Conservation (phyloP, 2,888 invertebrate genomes). For the Diarsia brunnea region DNA sequence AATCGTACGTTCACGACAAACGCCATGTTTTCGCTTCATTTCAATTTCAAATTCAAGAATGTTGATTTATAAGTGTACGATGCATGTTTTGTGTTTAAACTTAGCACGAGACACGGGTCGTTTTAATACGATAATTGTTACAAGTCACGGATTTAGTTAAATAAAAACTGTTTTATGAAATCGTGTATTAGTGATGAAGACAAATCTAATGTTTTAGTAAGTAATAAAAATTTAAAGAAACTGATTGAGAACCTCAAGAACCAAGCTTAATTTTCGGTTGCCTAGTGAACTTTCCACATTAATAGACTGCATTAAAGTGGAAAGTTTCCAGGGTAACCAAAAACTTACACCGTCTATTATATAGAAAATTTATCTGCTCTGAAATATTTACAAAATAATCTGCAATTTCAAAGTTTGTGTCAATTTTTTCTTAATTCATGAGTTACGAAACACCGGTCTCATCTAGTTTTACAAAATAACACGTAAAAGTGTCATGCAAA, state of each 20-base stretch:
- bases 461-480: too few relatives aligned
- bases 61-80: slow-evolving; percentile 46
- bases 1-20: slow-evolving; percentile 60
- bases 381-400: neutral
- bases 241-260: neutral
- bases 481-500: too few relatives aligned
- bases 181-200: neutral
- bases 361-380: neutral
- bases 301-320: too few relatives aligned
- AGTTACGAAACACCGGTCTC: too few relatives aligned
- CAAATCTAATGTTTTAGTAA: neutral
- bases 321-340: too few relatives aligned
- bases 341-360: too few relatives aligned
- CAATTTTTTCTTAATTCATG: too few relatives aligned
- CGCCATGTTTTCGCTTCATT: slow-evolving; percentile 60
- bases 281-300: too few relatives aligned
- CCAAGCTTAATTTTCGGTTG: neutral
- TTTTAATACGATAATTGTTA: slow-evolving; percentile 54
- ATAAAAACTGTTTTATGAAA: slow-evolving; percentile 9
- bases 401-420: neutral
- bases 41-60: slow-evolving; percentile 65
- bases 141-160: slow-evolving; percentile 46
- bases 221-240: neutral
- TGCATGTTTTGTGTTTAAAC: slow-evolving; percentile 33
- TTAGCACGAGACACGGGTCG: slow-evolving; percentile 25